Conservation (phyloP, 2,888 invertebrate genomes). For the Drosophila buzzatii region DNA sequence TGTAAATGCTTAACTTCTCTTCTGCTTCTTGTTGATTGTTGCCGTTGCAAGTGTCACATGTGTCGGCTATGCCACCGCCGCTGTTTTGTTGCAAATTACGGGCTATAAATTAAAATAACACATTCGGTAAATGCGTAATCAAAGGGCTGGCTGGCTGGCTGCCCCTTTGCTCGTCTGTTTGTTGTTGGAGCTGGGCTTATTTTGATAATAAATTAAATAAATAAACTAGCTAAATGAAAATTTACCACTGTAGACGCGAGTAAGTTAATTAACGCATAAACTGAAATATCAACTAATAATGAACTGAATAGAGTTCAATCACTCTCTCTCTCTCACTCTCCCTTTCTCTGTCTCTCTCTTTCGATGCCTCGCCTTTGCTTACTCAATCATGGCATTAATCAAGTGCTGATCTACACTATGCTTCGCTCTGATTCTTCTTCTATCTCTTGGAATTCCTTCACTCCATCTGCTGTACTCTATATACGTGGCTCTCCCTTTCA, state of each 20-base stretch:
- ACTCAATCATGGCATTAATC: neutral
- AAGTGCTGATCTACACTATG: neutral
- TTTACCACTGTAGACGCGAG: slow-evolving; percentile 5
- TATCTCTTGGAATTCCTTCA: neutral
- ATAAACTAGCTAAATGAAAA: slow-evolving; percentile 44
- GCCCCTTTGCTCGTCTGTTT: slow-evolving; percentile 7
- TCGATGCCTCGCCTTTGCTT: neutral
- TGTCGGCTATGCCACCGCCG: slow-evolving; percentile 31
- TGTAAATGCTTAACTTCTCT: slow-evolving; percentile 63
- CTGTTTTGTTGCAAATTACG: slow-evolving; percentile 65
- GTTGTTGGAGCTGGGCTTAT: slow-evolving; percentile 48
- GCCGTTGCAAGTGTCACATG: slow-evolving; percentile 36
- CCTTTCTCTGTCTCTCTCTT: neutral
- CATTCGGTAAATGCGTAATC: slow-evolving; percentile 76
- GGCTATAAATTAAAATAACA: slow-evolving; percentile 75
- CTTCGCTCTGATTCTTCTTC: neutral
- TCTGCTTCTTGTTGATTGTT: slow-evolving; percentile 35
- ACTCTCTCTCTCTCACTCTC: neutral
- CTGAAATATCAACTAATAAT: neutral
- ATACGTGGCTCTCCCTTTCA: neutral
- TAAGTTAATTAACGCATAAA: slow-evolving; percentile 22
- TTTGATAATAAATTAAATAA: slow-evolving; percentile 58
- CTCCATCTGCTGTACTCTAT: neutral
- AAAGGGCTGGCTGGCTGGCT: slow-evolving; percentile 27
- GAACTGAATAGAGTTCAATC: neutral